phyloP scores from a whole-genome alignment of 2,888 invertebrate genomes.

The Eudemis profundana region DNA sequence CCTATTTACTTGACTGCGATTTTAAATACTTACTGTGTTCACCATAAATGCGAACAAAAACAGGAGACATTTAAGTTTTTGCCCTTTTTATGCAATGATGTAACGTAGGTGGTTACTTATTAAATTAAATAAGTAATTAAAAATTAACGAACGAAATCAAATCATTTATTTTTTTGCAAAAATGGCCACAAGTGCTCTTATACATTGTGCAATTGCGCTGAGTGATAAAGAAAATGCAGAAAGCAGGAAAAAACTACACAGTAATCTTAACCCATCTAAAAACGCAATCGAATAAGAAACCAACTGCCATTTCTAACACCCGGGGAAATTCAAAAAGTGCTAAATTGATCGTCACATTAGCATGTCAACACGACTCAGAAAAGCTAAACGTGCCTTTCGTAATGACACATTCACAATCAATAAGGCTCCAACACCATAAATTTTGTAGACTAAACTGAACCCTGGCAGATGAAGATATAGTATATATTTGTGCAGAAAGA shows the following conservation, averaged over 20 bases:
- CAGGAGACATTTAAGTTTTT: too few relatives aligned
- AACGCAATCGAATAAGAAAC: constrained; percentile 12
- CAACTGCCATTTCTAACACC: constrained; percentile 40
- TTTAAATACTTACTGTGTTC: too few relatives aligned
- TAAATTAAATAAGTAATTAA: too few relatives aligned
- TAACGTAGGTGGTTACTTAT: too few relatives aligned
- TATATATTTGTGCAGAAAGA: background rate
- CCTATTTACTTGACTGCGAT: too few relatives aligned
- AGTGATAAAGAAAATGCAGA: constrained; percentile 1
- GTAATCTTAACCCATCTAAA: background rate
- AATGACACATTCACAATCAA: constrained; percentile 9
- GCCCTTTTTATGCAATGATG: too few relatives aligned
- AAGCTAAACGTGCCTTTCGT: constrained; percentile 38
- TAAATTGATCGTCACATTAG: constrained; percentile 74
- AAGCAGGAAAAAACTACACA: background rate
- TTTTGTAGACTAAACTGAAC: background rate
- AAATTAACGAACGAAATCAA: too few relatives aligned
- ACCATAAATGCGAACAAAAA: too few relatives aligned
- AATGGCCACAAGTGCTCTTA: too few relatives aligned
- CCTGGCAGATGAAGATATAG: background rate
- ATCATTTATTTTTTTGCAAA: too few relatives aligned
- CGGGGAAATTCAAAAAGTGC: constrained; percentile 50
- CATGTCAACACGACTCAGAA: constrained; percentile 56
- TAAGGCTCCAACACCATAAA: background rate
- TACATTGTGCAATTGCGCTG: background rate